Evolutionary conservation across 2,113 vertebrate species (phyloP).

Genomic region (Tamias sibiricus): DNA sequence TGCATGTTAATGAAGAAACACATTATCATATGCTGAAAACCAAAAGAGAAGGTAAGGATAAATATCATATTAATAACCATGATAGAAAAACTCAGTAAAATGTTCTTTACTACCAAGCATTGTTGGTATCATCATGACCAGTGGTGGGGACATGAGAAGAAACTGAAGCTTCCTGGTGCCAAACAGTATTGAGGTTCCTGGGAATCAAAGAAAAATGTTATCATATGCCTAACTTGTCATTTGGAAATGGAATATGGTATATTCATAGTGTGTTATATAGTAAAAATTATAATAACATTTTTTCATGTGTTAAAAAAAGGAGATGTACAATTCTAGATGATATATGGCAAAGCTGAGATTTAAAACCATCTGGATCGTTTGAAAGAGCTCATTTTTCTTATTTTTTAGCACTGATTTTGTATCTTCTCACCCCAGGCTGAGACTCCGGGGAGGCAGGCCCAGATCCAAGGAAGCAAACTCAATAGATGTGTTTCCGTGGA

Average conservation of each 20-base stretch:
- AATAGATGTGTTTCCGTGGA: fast-evolving
- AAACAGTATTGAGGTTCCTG: not conserved
- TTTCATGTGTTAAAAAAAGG: not conserved
- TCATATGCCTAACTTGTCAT: not conserved
- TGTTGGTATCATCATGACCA: not conserved
- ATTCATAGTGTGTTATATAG: not conserved
- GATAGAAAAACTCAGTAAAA: not conserved
- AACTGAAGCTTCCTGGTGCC: not conserved
- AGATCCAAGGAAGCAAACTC: too few relatives aligned
- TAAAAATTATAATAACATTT: not conserved
- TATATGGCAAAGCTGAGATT: not conserved
- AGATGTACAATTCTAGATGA: not conserved
- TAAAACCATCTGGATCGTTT: not conserved
- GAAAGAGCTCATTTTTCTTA: not conserved
- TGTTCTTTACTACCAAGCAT: not conserved
- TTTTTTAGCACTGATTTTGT: not conserved
- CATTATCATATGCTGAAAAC: not conserved
- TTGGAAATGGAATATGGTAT: not conserved
- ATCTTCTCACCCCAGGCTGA: not conserved
- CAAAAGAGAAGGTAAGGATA: not conserved
- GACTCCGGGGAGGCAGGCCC: not conserved
- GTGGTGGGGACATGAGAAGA: not conserved
- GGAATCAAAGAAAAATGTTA: not conserved
- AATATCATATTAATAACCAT: not conserved
- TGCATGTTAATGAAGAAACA: not conserved